A percentile compares a stretch with the other conserved stretches of the same genome.
phyloP scores from a whole-genome alignment of 2,797 vertebrate species.

The Gymnodraco acuticeps region DNA sequence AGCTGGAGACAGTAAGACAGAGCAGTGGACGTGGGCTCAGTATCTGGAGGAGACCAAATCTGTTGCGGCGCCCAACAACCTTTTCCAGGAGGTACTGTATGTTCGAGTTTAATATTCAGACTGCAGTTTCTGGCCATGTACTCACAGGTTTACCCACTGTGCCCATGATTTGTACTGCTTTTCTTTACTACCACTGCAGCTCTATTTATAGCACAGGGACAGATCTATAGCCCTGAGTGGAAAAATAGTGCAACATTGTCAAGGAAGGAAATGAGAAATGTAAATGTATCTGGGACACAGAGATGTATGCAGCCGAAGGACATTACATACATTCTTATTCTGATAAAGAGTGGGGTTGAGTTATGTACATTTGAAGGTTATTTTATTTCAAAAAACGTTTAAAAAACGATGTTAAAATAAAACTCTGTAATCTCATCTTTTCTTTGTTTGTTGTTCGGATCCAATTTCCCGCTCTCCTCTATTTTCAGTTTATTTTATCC shows the following conservation, averaged over 20 bases:
- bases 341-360: background rate
- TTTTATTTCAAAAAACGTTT: background rate
- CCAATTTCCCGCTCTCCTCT: background rate
- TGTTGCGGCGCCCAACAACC: constrained; percentile 89
- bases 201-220: background rate
- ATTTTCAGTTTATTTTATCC: background rate
- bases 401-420: no score
- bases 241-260: background rate
- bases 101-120: constrained; percentile 22
- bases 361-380: constrained; percentile 9
- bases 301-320: background rate
- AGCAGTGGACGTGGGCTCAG: constrained; percentile 93
- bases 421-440: no score
- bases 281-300: constrained; percentile 8
- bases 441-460: no score
- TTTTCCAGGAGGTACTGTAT: constrained; percentile 92
- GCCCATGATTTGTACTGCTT: constrained; percentile 6
- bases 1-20: constrained; percentile 89
- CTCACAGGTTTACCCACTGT: background rate
- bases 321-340: background rate
- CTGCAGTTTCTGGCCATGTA: background rate
- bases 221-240: background rate
- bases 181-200: constrained; percentile 25
- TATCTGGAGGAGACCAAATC: constrained; percentile 95
- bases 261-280: constrained; percentile 23